Percentiles rank a stretch among this genome's conserved stretches.
Evolutionary conservation across 2,797 vertebrate genomes (phyloP).

Genomic region (Loriculus beryllinus): DNA sequence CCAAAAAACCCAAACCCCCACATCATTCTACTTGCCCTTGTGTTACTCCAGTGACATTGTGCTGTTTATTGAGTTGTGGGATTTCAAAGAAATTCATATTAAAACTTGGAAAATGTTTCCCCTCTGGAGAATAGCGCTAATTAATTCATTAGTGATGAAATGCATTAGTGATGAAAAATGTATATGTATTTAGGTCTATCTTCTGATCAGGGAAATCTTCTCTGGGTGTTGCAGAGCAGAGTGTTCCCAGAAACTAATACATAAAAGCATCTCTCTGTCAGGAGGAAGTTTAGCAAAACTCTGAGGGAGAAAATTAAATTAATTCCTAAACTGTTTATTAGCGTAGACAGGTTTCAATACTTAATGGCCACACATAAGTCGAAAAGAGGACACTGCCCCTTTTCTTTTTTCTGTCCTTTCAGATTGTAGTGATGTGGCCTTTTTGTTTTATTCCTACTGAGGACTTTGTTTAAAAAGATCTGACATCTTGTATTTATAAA

Average conservation of each 20-base stretch:
- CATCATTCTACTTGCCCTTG: background rate
- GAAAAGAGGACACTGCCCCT: background rate
- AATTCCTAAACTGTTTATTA: conserved; percentile 35
- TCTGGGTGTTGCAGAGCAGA: conserved; percentile 10
- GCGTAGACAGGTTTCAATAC: conserved; percentile 22
- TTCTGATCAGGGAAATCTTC: conserved; percentile 42
- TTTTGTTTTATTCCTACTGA: background rate
- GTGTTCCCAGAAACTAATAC: conserved; percentile 48
- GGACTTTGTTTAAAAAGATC: rapidly evolving
- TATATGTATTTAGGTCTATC: conserved; percentile 44
- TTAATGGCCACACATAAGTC: conserved; percentile 16
- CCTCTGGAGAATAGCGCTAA: conserved; percentile 15
- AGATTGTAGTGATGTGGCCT: background rate
- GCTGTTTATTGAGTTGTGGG: background rate
- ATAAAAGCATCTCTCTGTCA: conserved; percentile 7
- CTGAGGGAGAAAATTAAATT: conserved; percentile 25
- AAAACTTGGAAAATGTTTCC: conserved; percentile 3
- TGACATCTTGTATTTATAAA: background rate
- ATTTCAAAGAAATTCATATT: conserved; percentile 29
- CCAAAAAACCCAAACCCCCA: background rate
- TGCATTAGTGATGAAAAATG: conserved; percentile 10
- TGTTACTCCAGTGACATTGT: background rate
- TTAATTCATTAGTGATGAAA: conserved; percentile 55
- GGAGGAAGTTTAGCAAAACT: conserved; percentile 53
- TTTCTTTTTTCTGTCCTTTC: background rate